phyloP scores from a whole-genome alignment of 2,888 invertebrate genomes.

The Pachymerium ferrugineum region DNA sequence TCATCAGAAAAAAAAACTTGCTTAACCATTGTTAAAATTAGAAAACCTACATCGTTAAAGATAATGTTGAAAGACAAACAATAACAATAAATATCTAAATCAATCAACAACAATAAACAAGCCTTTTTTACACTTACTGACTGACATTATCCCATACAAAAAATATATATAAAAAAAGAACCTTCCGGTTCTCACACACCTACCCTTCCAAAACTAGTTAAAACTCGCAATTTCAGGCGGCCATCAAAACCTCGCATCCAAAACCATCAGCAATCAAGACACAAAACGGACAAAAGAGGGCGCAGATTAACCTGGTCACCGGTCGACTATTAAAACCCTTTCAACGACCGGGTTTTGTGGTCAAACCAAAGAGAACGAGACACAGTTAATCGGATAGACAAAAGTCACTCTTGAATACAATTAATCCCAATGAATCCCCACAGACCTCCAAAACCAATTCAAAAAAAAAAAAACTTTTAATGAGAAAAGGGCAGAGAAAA shows the following conservation, averaged over 20 bases:
- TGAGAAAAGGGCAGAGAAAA: not conserved
- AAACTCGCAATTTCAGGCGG: not conserved
- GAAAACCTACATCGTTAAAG: no score
- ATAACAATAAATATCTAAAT: no score
- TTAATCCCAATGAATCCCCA: slow-evolving; percentile 15
- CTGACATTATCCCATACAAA: no score
- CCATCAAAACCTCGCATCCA: not conserved
- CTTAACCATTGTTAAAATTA: no score
- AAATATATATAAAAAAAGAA: no score
- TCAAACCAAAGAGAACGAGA: slow-evolving; percentile 15
- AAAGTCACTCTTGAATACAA: slow-evolving; percentile 14
- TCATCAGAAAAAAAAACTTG: no score
- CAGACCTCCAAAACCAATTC: not conserved
- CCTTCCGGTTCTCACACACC: no score
- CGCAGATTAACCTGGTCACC: slow-evolving; percentile 2
- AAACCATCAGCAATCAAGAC: no score
- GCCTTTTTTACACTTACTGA: no score
- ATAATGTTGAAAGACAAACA: no score
- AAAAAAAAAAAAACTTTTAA: not conserved
- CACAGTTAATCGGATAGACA: slow-evolving; percentile 18
- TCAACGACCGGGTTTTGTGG: slow-evolving; percentile 6
- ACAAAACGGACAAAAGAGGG: no score
- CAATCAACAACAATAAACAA: no score
- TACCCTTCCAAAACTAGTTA: not conserved
- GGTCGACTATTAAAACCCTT: slow-evolving; percentile 14